These are phyloP conservation scores for Seira sanloemensis DNA, from an alignment of 2,888 invertebrate genomes.

Conservation along the genomic window DNA sequence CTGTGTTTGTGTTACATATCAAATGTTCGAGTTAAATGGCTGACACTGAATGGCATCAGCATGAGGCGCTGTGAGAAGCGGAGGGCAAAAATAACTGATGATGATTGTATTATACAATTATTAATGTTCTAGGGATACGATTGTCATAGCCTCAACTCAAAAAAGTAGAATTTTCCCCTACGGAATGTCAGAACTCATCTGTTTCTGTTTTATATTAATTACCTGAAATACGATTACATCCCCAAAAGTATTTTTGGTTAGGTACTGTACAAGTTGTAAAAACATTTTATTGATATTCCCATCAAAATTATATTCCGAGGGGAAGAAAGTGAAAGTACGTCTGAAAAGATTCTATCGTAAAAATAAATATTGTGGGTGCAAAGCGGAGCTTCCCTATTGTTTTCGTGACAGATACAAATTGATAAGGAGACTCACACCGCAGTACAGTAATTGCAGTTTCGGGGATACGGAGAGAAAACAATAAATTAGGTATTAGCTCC, in stretches of 20 bases:
- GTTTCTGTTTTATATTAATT: conserved; percentile 33
- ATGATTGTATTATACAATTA: neutral
- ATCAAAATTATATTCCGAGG: neutral
- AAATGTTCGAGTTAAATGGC: too few relatives aligned
- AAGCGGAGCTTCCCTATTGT: neutral
- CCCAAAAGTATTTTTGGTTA: neutral
- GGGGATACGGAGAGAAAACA: conserved; percentile 30
- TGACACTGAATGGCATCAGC: neutral
- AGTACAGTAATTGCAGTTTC: conserved; percentile 28
- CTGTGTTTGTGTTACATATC: neutral
- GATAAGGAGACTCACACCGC: conserved; percentile 19
- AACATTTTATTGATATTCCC: neutral
- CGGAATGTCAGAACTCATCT: neutral
- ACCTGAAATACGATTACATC: conserved; percentile 8
- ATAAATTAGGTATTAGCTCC: conserved; percentile 45
- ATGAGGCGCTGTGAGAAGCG: neutral
- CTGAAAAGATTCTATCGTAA: neutral
- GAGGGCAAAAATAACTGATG: neutral
- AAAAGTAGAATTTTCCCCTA: neutral
- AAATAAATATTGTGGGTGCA: neutral
- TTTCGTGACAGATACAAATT: conserved; percentile 50
- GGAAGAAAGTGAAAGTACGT: neutral
- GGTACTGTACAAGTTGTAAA: neutral
- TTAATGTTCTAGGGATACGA: neutral
- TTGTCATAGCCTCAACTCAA: too few relatives aligned